These are phyloP conservation scores for Pterobdella sp. DNA, from an alignment of 2,888 invertebrate genomes.

Conservation along the genomic window DNA sequence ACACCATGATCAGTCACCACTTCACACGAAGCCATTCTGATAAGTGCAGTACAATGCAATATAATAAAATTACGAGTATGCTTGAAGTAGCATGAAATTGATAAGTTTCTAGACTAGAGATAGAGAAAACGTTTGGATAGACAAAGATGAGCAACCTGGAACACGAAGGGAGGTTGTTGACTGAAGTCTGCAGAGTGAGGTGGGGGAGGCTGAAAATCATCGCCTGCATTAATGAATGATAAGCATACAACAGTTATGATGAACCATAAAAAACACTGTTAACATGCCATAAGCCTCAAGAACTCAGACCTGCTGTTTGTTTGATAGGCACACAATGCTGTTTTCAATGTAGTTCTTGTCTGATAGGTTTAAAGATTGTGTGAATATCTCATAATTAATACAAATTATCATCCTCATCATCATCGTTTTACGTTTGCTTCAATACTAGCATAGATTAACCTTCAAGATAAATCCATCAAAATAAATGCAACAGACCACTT, in stretches of 20 bases:
- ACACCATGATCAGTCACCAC: not conserved
- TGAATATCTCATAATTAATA: too few species aligned
- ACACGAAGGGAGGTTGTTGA: constrained; percentile 78
- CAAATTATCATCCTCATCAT: too few species aligned
- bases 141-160: constrained; percentile 63
- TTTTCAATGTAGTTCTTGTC: constrained; percentile 65
- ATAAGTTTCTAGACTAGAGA: too few species aligned
- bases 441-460: too few species aligned
- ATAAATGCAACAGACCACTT: constrained; percentile 47
- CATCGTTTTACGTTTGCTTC: too few species aligned
- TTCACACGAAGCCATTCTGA: not conserved
- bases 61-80: too few species aligned
- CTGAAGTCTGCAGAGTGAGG: constrained; percentile 71
- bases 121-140: not conserved
- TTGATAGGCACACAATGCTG: constrained; percentile 81
- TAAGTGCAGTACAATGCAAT: not conserved
- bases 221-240: too few species aligned
- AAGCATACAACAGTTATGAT: too few species aligned
- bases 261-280: too few species aligned
- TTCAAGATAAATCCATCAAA: not conserved
- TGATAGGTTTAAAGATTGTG: constrained; percentile 1
- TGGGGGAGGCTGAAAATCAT: constrained; percentile 80
- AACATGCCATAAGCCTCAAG: too few species aligned
- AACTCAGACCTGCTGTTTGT: constrained; percentile 85
- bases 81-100: too few species aligned